Conservation (phyloP, 2,797 vertebrate species). For the Diplodus sargus region DNA sequence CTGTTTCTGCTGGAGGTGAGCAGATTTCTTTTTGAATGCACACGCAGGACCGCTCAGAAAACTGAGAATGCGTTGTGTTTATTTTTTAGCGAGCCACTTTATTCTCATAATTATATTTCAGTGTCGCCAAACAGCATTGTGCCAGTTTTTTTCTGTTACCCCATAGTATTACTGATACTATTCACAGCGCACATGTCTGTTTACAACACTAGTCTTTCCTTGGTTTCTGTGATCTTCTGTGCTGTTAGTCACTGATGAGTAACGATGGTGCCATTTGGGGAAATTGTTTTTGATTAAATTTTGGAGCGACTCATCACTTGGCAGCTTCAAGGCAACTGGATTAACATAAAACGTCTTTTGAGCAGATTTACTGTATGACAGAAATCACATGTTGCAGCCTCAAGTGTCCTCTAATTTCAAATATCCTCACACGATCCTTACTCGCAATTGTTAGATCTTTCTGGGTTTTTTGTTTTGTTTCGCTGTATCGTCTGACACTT, state of each 20-base stretch:
- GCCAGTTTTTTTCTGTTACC: slow-evolving; percentile 21
- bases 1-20: slow-evolving; percentile 30
- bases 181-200: slow-evolving; percentile 12
- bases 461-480: slow-evolving; percentile 8
- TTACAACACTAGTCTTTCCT: slow-evolving; percentile 22
- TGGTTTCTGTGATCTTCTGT: slow-evolving; percentile 22
- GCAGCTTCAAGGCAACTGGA: slow-evolving; percentile 39
- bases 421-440: not conserved
- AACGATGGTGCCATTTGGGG: slow-evolving; percentile 24
- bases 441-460: not conserved
- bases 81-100: slow-evolving; percentile 19
- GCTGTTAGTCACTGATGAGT: slow-evolving; percentile 42
- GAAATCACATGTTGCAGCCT: slow-evolving; percentile 22
- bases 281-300: slow-evolving; percentile 40
- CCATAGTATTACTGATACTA: slow-evolving; percentile 28
- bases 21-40: slow-evolving; percentile 47
- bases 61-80: slow-evolving; percentile 2
- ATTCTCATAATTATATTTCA: slow-evolving; percentile 10
- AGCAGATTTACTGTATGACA: slow-evolving; percentile 16
- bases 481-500: slow-evolving; percentile 48
- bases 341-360: slow-evolving; percentile 31
- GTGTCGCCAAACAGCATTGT: slow-evolving; percentile 34
- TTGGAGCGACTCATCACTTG: slow-evolving; percentile 34
- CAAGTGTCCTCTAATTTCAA: slow-evolving; percentile 31
- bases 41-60: slow-evolving; percentile 11